Evolutionary conservation across 2,888 invertebrate species (phyloP), one percentile per base, ranked within the genome.

Genomic region (Campoplex capitator): DNA sequence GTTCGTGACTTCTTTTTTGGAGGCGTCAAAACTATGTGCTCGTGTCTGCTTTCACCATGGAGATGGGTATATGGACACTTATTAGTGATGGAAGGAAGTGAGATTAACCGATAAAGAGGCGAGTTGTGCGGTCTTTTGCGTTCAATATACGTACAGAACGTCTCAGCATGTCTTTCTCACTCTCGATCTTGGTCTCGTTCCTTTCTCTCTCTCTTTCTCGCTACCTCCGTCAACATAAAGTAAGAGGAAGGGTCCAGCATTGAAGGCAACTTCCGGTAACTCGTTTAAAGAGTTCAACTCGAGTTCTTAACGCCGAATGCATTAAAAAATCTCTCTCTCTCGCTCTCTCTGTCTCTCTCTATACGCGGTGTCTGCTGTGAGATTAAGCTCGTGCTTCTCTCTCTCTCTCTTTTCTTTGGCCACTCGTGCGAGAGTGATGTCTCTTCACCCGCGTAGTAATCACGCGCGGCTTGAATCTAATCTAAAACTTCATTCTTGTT

Each of bases 261-360:
- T 79, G 79, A 83, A 86, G 88, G 87, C 89, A 91, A 92, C 89
- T 92, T 90, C 83, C 81, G 85, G 89, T 91, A 92, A 92, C 92
- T 92, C 91, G 91, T 92, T 92, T 90, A 90, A 88, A 84, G 90
- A 91, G 91, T 92, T 92, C 90, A 87, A 90, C 86, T 88, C 88
- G 89, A 89, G 91, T 91, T 91, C 89, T 91, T 90, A 88, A 88
- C 89, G 84, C 89, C 89, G 90, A 91, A 91, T 90, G 90, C 92
- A 90, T 92, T 92, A 90, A 91, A 91, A 90, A 90, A 88, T 90
- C 91, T 88, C 89, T 88, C 90, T 88, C 88, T 89, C 32, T 78
- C 65, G 65, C 45, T 71, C 48, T 79, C 58, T 78, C 79, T 45
- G 6, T 42, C 42, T 42, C 42, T 90, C 42, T 42, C 42, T 42